Conservation (phyloP, 2,797 vertebrate species). For the Lerista edwardsae region DNA sequence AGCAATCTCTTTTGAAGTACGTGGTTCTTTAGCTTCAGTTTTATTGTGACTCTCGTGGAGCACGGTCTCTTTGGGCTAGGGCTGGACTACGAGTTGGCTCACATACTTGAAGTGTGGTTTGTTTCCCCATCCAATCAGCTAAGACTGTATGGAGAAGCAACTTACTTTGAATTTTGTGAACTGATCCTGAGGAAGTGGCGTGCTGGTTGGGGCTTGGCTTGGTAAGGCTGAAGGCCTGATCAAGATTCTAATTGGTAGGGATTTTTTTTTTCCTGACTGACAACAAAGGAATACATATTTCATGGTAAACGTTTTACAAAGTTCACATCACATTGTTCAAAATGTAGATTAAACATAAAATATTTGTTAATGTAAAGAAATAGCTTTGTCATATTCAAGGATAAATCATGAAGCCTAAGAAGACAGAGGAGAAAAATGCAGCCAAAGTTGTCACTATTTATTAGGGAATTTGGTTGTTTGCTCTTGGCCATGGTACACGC, state of each 20-base stretch:
- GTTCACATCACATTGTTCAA: conserved; percentile 26
- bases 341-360: conserved; percentile 34
- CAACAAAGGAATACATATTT: conserved; percentile 23
- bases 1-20: neutral
- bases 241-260: neutral
- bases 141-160: neutral
- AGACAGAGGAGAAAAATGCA: conserved; percentile 26
- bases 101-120: neutral
- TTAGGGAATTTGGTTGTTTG: conserved; percentile 7
- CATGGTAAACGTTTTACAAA: conserved; percentile 10
- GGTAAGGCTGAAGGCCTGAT: neutral
- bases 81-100: too few relatives aligned
- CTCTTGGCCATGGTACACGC: conserved; percentile 7
- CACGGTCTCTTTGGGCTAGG: neutral
- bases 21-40: neutral
- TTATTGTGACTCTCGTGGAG: neutral
- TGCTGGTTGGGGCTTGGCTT: neutral
- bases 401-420: conserved; percentile 30
- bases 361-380: conserved; percentile 35
- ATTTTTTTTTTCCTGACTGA: neutral
- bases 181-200: neutral
- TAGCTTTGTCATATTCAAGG: conserved; percentile 31
- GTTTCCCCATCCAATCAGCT: neutral
- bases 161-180: neutral
- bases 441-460: conserved; percentile 25